Evolutionary conservation across 2,113 vertebrate genomes (phyloP).

Genomic region (Oceanites oceanicus): DNA sequence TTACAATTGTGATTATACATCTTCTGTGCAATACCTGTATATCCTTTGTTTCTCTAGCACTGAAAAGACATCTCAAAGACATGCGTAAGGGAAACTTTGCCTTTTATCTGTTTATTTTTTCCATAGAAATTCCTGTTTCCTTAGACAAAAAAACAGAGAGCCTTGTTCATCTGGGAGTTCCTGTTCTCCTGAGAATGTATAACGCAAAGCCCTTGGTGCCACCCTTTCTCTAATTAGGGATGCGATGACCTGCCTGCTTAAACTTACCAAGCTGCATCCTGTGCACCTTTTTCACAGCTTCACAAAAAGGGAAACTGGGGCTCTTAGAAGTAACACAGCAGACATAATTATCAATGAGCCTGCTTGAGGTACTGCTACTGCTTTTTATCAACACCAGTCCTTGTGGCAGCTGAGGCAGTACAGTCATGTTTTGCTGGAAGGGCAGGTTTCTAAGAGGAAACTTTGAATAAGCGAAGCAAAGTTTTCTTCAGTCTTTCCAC

Average conservation of each 20-base stretch:
- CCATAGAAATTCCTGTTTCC: not conserved
- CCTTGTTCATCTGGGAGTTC: not conserved
- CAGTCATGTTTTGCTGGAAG: not conserved
- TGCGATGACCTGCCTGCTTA: not conserved
- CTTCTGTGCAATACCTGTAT: not conserved
- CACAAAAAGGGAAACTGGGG: not conserved
- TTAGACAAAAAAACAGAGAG: not conserved
- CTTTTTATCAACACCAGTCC: not conserved
- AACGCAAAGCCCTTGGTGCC: not conserved
- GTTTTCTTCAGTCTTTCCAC: not conserved
- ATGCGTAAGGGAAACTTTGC: not conserved
- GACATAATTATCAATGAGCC: not conserved
- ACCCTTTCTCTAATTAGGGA: not conserved
- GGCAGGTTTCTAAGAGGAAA: not conserved
- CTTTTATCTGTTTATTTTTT: not conserved
- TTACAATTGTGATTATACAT: conserved; percentile 47
- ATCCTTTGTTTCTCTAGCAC: conserved; percentile 20
- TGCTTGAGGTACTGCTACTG: not conserved
- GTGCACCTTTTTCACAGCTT: not conserved
- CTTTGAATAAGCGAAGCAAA: not conserved
- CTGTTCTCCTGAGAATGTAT: not conserved
- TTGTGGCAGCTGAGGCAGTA: not conserved
- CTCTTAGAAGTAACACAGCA: not conserved
- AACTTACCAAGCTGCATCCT: not conserved
- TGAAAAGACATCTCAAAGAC: conserved; percentile 24